Evolutionary conservation across 1,140 invertebrate genomes (phyloP), one percentile per base, ranked within the genome.

Genomic region (Drosophila funebris): DNA sequence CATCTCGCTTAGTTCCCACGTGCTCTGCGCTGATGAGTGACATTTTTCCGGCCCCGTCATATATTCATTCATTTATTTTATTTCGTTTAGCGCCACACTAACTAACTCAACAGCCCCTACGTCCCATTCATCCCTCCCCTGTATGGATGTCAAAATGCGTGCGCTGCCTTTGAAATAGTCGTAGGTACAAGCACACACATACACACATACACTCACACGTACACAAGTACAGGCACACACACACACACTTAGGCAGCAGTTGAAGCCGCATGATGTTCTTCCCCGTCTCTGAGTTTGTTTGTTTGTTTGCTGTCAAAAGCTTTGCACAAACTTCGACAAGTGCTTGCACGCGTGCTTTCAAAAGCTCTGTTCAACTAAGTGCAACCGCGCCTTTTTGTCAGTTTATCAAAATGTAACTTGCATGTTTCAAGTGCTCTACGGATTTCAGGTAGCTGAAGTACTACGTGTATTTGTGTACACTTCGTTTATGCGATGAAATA

Each of bases 31-130:
- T 58, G 56, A 58, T 43, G 82, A 81, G 77, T 87, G 81, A 85
- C 82, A 87, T 82, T 82, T 60, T 72, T 41, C 58, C 27, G 75
- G 6, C 11, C 29, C 66, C 54, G 50, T 74, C 73, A 56, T 56
- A 69, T 71, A 78, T 81, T 78, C 83, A 87, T 85, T 87, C 82
- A 78, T 85, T 85, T 82, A 79, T 87, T 74, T 87, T 73, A 76
- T 79, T 87, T 78, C 78, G 78, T 87, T 85, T 78, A 87, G 73
- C 76, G 73, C 56, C 43, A 63, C 46, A 76, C 82, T 81, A 85
- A 85, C 73, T 77, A 70, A 56, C 56, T 50, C 24, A 22, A 6
- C 54, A 20, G 41, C 8, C 13, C 58, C n/a, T 24, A 6, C 31
- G 11, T n/a, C 3, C 16, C 24, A 8, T 13, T 13, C 24, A 20